Base-by-base conservation (phyloP, 2,888 invertebrate genomes). In the Platyscelio sp. region DNA sequence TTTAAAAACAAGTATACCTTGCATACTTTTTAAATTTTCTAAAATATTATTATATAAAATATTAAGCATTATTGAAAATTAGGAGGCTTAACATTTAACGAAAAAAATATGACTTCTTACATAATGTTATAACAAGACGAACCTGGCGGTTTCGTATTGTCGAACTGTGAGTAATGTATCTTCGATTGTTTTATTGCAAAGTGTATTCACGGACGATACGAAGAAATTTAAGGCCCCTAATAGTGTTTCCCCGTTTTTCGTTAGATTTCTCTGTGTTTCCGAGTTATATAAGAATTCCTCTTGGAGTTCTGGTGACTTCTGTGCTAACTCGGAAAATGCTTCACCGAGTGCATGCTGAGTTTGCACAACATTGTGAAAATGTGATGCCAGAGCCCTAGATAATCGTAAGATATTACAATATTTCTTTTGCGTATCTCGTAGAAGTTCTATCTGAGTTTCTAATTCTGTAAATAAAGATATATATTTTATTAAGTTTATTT, bases 101-200 rank as follows among this genome's bases (percentile, higher is more conserved):
- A n/a, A n/a, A n/a, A n/a, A n/a, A n/a, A n/a, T n/a, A n/a, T n/a
- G n/a, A n/a, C n/a, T n/a, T n/a, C n/a, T n/a, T n/a, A n/a, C n/a
- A n/a, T n/a, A n/a, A n/a, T n/a, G n/a, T n/a, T n/a, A n/a, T n/a
- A n/a, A n/a, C n/a, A n/a, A n/a, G n/a, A n/a, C 33, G 33, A 33
- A 98, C 97, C 97, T 95, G 43, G 97, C 96, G 82, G 95, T 95
- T 94, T 97, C 97, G 93, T 97, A 97, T 91, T 96, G 96, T 90
- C 96, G 95, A 84, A 97, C 96, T 74, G 97, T 97, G 83, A 96
- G 94, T 88, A 97, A 94, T 2, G 97, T 99, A 94, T 99, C 99
- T 94, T 99, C 99, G 94, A 99, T 99, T 54, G 99, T 99, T 95
- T 99, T 99, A 94, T 98, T 97, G 94, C 98, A 98, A 90, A 99